These are phyloP conservation scores for Percina caprodes DNA, from an alignment of 2,113 vertebrate species.

Conservation along the genomic window DNA sequence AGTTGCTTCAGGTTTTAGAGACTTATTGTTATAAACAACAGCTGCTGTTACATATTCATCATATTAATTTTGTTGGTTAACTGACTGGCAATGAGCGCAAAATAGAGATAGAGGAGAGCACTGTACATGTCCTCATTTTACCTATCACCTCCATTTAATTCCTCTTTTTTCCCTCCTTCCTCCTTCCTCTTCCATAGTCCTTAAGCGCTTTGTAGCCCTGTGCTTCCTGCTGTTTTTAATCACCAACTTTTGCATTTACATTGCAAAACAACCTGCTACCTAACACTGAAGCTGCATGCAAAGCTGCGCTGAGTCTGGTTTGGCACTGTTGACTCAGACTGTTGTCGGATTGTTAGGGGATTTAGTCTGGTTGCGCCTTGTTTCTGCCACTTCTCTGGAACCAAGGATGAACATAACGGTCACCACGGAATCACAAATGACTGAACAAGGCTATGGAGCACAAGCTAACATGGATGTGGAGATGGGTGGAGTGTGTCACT, in stretches of 20 bases:
- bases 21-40: slow-evolving; percentile 75
- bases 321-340: slow-evolving; percentile 34
- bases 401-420: background rate
- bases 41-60: slow-evolving; percentile 80
- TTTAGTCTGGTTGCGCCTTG: slow-evolving; percentile 42
- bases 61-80: slow-evolving; percentile 61
- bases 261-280: slow-evolving; percentile 67
- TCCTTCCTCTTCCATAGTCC: slow-evolving; percentile 25
- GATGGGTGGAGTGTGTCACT: background rate
- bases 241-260: slow-evolving; percentile 74
- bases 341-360: slow-evolving; percentile 24
- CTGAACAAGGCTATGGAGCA: background rate
- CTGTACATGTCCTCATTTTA: slow-evolving; percentile 37
- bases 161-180: slow-evolving; percentile 34
- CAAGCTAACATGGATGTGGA: background rate
- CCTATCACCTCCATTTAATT: slow-evolving; percentile 12
- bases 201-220: slow-evolving; percentile 46
- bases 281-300: slow-evolving; percentile 42
- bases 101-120: slow-evolving; percentile 17
- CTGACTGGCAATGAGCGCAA: slow-evolving; percentile 46
- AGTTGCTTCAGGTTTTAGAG: slow-evolving; percentile 54
- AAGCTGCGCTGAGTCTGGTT: slow-evolving; percentile 45
- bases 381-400: slow-evolving; percentile 17
- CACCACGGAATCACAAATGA: slow-evolving; percentile 6
- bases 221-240: slow-evolving; percentile 62